A percentile compares a stretch with the other conserved stretches of the same genome.
These are phyloP conservation scores for Agriopis marginaria DNA, from an alignment of 2,888 invertebrate genomes.

Conservation along the genomic window DNA sequence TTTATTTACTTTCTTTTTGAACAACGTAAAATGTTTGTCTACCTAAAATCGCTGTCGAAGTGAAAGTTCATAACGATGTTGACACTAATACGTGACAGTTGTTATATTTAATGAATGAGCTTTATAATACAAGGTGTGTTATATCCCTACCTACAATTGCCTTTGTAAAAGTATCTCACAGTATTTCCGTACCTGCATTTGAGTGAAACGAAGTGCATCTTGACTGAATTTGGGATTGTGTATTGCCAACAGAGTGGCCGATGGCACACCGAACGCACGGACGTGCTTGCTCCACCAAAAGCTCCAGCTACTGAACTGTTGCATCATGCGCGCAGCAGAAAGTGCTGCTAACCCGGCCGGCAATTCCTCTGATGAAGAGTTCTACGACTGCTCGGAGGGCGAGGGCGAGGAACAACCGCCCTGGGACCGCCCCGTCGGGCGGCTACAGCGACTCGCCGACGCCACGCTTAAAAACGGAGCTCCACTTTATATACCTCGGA, in stretches of 20 bases:
- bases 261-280: slow-evolving; percentile 94
- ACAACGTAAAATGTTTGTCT: slow-evolving; percentile 64
- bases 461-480: slow-evolving; percentile 75
- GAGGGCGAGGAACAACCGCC: slow-evolving; percentile 78
- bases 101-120: slow-evolving; percentile 42
- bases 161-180: not conserved
- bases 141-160: not conserved
- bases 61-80: slow-evolving; percentile 73
- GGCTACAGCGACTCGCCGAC: slow-evolving; percentile 70
- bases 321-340: slow-evolving; percentile 87
- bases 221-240: not conserved
- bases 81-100: slow-evolving; percentile 61
- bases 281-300: slow-evolving; percentile 98
- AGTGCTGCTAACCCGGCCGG: slow-evolving; percentile 72
- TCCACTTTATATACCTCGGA: slow-evolving; percentile 75
- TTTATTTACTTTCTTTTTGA: slow-evolving; percentile 76
- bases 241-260: slow-evolving; percentile 88
- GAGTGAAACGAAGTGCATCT: not conserved
- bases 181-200: not conserved
- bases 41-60: slow-evolving; percentile 63
- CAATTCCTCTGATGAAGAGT: slow-evolving; percentile 88
- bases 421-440: slow-evolving; percentile 75
- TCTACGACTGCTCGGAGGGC: slow-evolving; percentile 91
- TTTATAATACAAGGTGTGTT: slow-evolving; percentile 13
- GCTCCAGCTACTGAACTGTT: slow-evolving; percentile 94